Percentiles rank a stretch among this genome's conserved stretches.
Evolutionary conservation across 2,113 vertebrate species (phyloP).

Genomic region (Menura novaehollandiae): DNA sequence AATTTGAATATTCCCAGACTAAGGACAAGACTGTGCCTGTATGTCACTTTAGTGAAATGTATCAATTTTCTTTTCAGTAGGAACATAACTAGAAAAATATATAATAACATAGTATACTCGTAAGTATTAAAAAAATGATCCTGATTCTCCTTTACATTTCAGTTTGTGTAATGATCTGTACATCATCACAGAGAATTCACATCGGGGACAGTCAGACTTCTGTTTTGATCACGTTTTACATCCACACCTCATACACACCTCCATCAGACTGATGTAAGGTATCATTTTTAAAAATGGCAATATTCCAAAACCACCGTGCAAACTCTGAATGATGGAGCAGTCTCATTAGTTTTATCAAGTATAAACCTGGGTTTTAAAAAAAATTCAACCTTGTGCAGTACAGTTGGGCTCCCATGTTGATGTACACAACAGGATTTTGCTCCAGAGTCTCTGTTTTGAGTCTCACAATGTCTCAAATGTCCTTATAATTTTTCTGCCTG

Average conservation of each 20-base stretch:
- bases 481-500: not conserved
- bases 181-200: not conserved
- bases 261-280: not conserved
- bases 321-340: not conserved
- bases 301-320: not conserved
- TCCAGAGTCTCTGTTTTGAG: not conserved
- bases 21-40: not conserved
- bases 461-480: not conserved
- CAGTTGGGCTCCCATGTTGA: not conserved
- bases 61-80: not conserved
- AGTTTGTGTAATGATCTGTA: not conserved
- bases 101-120: not conserved
- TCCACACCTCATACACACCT: not conserved
- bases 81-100: not conserved
- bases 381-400: not conserved
- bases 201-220: not conserved
- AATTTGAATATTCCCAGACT: not conserved
- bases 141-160: not conserved
- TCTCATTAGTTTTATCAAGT: not conserved
- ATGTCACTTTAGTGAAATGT: not conserved
- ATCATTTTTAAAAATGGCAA: not conserved
- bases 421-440: not conserved
- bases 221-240: not conserved
- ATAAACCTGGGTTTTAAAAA: not conserved
- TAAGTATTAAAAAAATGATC: not conserved